Conservation (phyloP, 2,888 invertebrate genomes). For the Hemicrepidius hirtus region DNA sequence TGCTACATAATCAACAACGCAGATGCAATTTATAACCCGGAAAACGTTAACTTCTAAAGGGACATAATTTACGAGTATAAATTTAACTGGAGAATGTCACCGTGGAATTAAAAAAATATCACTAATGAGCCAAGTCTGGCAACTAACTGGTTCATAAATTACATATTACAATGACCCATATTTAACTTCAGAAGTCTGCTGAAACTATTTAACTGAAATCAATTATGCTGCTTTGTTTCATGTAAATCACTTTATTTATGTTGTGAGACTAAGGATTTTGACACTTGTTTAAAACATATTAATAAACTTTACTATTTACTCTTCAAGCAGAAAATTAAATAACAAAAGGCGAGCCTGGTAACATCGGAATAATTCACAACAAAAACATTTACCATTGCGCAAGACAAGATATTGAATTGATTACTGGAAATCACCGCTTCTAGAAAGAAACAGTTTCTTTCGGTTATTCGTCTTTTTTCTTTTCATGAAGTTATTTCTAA, state of each 20-base stretch:
- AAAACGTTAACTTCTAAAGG: conserved; percentile 56
- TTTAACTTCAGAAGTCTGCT: conserved; percentile 56
- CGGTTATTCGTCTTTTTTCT: too few relatives aligned
- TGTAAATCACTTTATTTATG: conserved; percentile 35
- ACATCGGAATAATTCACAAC: neutral
- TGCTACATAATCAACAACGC: conserved; percentile 22
- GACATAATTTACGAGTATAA: conserved; percentile 58
- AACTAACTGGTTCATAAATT: conserved; percentile 62
- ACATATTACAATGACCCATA: conserved; percentile 59
- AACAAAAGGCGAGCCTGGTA: neutral
- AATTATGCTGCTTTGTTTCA: conserved; percentile 33
- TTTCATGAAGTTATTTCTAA: too few relatives aligned
- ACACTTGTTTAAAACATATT: neutral
- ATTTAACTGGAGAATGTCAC: conserved; percentile 58
- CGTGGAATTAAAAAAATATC: conserved; percentile 60
- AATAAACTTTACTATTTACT: conserved; percentile 3
- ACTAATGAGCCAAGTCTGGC: conserved; percentile 62
- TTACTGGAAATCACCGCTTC: neutral
- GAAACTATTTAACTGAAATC: conserved; percentile 54
- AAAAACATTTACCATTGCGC: too few relatives aligned
- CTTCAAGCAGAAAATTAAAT: neutral
- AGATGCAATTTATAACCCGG: conserved; percentile 60
- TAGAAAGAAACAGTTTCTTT: too few relatives aligned
- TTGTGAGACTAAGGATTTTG: conserved; percentile 10
- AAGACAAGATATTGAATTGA: neutral